Conservation (phyloP, 1,140 invertebrate genomes). For the Orius insidiosus region DNA sequence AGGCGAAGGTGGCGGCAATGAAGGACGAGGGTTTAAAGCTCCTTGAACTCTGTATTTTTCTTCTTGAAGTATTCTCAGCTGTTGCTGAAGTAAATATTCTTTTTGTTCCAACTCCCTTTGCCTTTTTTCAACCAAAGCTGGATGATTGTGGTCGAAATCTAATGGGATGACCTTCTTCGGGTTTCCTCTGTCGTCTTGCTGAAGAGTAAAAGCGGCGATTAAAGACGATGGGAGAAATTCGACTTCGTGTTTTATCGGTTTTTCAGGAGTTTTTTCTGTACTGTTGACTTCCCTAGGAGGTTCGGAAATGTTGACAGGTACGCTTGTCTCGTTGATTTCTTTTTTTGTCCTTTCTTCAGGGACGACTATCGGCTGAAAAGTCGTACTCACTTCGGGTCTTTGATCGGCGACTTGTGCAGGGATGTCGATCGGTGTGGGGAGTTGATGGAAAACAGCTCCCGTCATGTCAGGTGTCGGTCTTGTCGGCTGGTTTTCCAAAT, state of each 20-base stretch:
- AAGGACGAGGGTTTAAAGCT: too few relatives aligned
- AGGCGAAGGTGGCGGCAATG: too few relatives aligned
- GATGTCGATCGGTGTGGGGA: neutral
- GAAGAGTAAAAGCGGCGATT: conserved; percentile 64
- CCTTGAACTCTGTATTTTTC: conserved; percentile 24
- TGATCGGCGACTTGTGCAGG: neutral
- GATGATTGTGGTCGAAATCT: conserved; percentile 25
- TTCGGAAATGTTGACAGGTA: neutral
- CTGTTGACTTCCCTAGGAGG: neutral
- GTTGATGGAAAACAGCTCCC: too few relatives aligned
- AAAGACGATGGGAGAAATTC: conserved; percentile 62
- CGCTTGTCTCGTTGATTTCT: neutral
- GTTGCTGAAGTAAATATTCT: conserved; percentile 47
- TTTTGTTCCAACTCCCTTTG: conserved; percentile 47
- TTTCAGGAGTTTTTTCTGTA: neutral
- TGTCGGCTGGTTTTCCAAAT: too few relatives aligned
- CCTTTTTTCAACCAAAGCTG: conserved; percentile 23
- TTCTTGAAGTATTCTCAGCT: conserved; percentile 42
- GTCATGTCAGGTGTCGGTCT: too few relatives aligned
- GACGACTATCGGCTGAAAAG: neutral
- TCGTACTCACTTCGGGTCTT: neutral
- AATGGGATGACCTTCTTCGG: conserved; percentile 59
- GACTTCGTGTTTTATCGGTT: conserved; percentile 32
- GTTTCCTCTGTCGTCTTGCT: conserved; percentile 54
- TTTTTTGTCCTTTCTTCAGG: neutral